A percentile compares a stretch with the other conserved stretches of the same genome.
Conservation (phyloP, 2,113 vertebrate genomes). For the Anoplopoma fimbria region DNA sequence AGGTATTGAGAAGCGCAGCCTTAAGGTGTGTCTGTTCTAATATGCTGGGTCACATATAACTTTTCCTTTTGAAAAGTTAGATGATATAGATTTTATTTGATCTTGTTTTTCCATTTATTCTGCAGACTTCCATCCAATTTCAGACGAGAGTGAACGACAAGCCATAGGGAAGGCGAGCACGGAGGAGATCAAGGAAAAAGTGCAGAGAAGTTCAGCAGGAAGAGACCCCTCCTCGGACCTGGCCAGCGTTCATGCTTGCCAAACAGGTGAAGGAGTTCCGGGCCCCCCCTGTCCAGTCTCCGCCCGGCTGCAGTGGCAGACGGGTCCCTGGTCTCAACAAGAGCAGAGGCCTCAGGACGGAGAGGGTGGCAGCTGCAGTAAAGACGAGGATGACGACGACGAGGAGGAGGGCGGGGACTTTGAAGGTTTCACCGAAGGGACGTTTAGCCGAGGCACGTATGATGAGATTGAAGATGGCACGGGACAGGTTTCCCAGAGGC, state of each 20-base stretch:
- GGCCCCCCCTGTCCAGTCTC: slow-evolving; percentile 53
- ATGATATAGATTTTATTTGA: no score
- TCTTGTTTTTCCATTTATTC: slow-evolving; percentile 31
- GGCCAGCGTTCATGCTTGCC: slow-evolving; percentile 12
- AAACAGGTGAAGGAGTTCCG: neutral
- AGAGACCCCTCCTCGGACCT: slow-evolving; percentile 19
- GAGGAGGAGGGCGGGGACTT: slow-evolving; percentile 73
- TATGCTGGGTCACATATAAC: neutral
- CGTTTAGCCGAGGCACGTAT: slow-evolving; percentile 75
- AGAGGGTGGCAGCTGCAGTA: slow-evolving; percentile 42
- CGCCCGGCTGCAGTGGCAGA: slow-evolving; percentile 73
- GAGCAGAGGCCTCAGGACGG: slow-evolving; percentile 59
- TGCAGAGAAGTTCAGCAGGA: slow-evolving; percentile 48
- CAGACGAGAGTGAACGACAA: slow-evolving; percentile 42
- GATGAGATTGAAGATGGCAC: slow-evolving; percentile 84
- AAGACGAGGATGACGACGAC: slow-evolving; percentile 66
- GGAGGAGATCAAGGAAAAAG: slow-evolving; percentile 59
- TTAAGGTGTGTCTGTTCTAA: neutral
- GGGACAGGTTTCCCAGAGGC: slow-evolving; percentile 83
- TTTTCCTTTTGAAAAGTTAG: neutral
- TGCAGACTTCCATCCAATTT: slow-evolving; percentile 65
- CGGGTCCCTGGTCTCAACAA: slow-evolving; percentile 69
- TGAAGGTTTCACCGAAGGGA: slow-evolving; percentile 66
- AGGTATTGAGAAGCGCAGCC: neutral
- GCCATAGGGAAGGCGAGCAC: slow-evolving; percentile 20